Evolutionary conservation across 2,797 vertebrate genomes (phyloP), one percentile per base, ranked within the genome.

Genomic region (Rhynchotus rufescens): DNA sequence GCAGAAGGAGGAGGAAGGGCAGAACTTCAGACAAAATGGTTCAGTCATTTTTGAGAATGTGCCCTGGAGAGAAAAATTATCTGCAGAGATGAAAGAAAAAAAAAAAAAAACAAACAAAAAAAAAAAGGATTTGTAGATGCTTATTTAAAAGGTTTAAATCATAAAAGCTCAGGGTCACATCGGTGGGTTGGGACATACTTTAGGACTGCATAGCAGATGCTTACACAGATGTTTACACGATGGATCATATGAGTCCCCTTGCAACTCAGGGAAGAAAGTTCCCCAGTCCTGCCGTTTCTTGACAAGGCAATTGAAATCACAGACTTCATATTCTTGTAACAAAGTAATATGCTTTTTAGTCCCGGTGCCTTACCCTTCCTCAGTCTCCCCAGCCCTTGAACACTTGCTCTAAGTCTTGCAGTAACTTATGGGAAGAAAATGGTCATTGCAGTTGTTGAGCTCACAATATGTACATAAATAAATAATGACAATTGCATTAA

Each of bases 11-110:
- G 52, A 54, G 28, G 16, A 28, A 84, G 51, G 23, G 11, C 21
- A 68, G 36, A 76, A 32, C 45, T n/a, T 72, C 56, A 64, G 52
- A 44, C 40, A 57, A 91, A 94, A 69, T 28, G 22, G 59, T 44
- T 67, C 15, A 6, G 17, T 21, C 74, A 56, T 79, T 83, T 79
- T 60, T 66, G 71, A 67, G 45, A 86, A 66, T 0, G 3, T 78
- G 26, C 12, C 2, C 3, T 3, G 6, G 12, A 12, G 6, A 10
- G 5, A 4, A 75, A 60, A 10, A 2, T 15, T 11, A 40, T 56
- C 75, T 78, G 30, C 38, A 77, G 61, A 78, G 22, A 75, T 8
- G 5, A 72, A 23, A 9, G 7, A 22, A 47, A 47, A 47, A 47
- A 47, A 47, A 47, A 47, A 42, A 13, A 15, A 42, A 42, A 11